These are phyloP conservation scores for Setipinna tenuifilis DNA, from an alignment of 2,797 vertebrate genomes.

Conservation along the genomic window DNA sequence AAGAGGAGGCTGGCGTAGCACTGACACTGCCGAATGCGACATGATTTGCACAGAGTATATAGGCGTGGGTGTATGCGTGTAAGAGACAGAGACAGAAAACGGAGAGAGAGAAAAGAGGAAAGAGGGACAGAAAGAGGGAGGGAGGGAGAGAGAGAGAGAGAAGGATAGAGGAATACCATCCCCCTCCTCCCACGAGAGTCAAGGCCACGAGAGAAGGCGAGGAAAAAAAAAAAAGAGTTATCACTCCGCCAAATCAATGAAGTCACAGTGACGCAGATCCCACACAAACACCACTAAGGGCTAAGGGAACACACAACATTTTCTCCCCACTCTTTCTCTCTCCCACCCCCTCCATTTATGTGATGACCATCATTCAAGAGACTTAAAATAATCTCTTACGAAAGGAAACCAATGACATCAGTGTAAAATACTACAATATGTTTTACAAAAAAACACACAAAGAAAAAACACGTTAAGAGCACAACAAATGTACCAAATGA, in stretches of 20 bases:
- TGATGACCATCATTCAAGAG: slow-evolving; percentile 32
- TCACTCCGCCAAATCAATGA: slow-evolving; percentile 58
- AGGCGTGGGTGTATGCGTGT: slow-evolving; percentile 25
- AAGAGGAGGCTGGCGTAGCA: slow-evolving; percentile 48
- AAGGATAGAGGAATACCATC: not conserved
- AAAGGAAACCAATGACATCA: slow-evolving; percentile 31
- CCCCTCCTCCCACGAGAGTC: slow-evolving; percentile 43
- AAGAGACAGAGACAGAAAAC: not conserved
- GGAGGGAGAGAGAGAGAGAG: not conserved
- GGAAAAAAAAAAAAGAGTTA: slow-evolving; percentile 36
- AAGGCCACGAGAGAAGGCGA: slow-evolving; percentile 56
- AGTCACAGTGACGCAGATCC: slow-evolving; percentile 66
- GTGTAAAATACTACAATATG: slow-evolving; percentile 46
- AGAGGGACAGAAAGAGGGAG: not conserved
- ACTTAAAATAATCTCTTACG: slow-evolving; percentile 40
- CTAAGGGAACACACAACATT: not conserved
- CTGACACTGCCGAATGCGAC: not conserved
- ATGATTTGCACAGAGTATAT: slow-evolving; percentile 49
- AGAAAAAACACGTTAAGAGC: slow-evolving; percentile 29
- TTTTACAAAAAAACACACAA: slow-evolving; percentile 48
- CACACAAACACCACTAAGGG: slow-evolving; percentile 3
- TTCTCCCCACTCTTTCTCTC: slow-evolving; percentile 18
- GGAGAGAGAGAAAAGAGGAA: not conserved
- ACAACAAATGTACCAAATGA: not conserved
- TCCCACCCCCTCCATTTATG: not conserved